Percentiles rank a stretch among this genome's conserved stretches.
Evolutionary conservation across 2,797 vertebrate species (phyloP).

Genomic region (Pristis pectinata): DNA sequence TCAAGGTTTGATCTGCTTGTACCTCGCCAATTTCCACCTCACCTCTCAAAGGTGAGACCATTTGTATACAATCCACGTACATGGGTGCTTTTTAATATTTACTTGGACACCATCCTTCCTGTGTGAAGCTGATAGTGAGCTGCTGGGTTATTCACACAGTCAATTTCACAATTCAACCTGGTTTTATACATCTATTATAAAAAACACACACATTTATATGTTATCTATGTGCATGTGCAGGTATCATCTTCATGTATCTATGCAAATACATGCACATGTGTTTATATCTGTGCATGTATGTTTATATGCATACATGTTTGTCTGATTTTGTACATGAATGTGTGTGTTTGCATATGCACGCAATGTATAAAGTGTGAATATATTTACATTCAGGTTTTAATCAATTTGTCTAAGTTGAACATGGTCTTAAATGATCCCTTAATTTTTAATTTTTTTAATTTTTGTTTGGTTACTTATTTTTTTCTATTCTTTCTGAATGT

Average conservation of each 20-base stretch:
- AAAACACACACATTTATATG: too few relatives aligned
- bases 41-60: background rate
- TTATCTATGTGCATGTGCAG: background rate
- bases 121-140: background rate
- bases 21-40: background rate
- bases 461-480: too few relatives aligned
- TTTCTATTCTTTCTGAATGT: too few relatives aligned
- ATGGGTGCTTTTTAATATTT: background rate
- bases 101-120: background rate
- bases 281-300: too few relatives aligned
- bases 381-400: background rate
- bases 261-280: background rate
- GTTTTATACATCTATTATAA: too few relatives aligned
- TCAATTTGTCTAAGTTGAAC: too few relatives aligned
- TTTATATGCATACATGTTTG: background rate
- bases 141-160: background rate
- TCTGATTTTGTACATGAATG: background rate
- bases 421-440: too few relatives aligned
- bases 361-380: background rate
- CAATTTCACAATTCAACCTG: background rate
- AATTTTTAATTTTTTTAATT: too few relatives aligned
- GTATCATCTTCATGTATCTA: background rate
- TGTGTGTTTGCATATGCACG: background rate
- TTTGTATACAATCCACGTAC: background rate
- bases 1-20: background rate